Conservation (phyloP, 2,888 invertebrate species). For the Homarus gammarus region DNA sequence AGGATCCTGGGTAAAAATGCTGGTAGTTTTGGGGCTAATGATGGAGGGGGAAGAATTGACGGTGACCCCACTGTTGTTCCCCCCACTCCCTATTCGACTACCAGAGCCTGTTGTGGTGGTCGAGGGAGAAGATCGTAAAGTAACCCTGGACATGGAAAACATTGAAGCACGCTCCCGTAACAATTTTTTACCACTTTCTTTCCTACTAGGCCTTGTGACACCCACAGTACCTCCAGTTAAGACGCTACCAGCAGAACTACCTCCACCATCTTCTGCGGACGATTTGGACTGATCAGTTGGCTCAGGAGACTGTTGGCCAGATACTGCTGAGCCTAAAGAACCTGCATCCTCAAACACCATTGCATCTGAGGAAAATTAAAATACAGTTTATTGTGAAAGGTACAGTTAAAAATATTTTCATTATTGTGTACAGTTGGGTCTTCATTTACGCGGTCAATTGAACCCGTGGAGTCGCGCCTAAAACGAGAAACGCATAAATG, state of each 20-base stretch:
- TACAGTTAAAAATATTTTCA: background rate
- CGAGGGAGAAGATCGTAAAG: constrained; percentile 53
- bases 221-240: constrained; percentile 61
- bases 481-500: too few species aligned
- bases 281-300: constrained; percentile 68
- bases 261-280: constrained; percentile 69
- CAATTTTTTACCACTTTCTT: constrained; percentile 65
- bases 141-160: constrained; percentile 70
- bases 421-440: too few species aligned
- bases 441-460: too few species aligned
- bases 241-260: constrained; percentile 54
- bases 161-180: constrained; percentile 63
- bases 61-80: constrained; percentile 35
- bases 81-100: constrained; percentile 47
- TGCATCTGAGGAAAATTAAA: constrained; percentile 46
- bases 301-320: constrained; percentile 75
- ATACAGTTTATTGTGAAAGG: background rate
- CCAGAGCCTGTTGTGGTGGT: constrained; percentile 40
- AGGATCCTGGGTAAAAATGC: constrained; percentile 63
- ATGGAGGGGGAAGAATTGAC: constrained; percentile 45
- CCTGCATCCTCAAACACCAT: constrained; percentile 75
- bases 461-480: too few species aligned
- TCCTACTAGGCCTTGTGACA: constrained; percentile 62
- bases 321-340: constrained; percentile 72
- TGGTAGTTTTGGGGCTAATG: constrained; percentile 47